Conservation (phyloP, 37 sponge, comb jelly and placozoan genomes). For the Tethya wilhelma region DNA sequence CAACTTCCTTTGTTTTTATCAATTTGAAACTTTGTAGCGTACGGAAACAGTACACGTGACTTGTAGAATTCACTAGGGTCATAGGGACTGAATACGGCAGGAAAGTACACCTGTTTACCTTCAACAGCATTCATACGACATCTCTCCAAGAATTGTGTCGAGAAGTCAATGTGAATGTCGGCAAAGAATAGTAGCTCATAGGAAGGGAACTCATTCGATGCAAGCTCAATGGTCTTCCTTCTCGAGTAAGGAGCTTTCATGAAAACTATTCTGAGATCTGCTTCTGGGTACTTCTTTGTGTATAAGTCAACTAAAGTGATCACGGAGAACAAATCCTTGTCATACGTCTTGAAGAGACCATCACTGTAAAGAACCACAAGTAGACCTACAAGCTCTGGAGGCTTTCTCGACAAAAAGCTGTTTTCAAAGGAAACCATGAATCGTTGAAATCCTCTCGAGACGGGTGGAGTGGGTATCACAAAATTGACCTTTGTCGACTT, state of each 20-base stretch:
- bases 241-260: conserved; percentile 14
- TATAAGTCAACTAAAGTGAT: conserved; percentile 42
- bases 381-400: conserved; percentile 45
- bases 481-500: conserved; percentile 45
- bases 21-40: conserved; percentile 46
- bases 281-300: conserved; percentile 64
- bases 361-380: conserved; percentile 44
- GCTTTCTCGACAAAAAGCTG: conserved; percentile 38
- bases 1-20: conserved; percentile 28
- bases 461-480: conserved; percentile 43
- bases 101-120: conserved; percentile 44
- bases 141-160: conserved; percentile 36
- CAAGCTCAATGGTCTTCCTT: conserved; percentile 24
- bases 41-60: conserved; percentile 25
- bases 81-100: conserved; percentile 52
- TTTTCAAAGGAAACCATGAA: conserved; percentile 73
- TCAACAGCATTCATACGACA: conserved; percentile 52
- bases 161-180: conserved; percentile 66
- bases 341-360: conserved; percentile 1
- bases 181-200: conserved; percentile 56
- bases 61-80: conserved; percentile 47
- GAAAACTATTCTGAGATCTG: conserved; percentile 29
- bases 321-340: conserved; percentile 33
- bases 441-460: conserved; percentile 51
- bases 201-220: conserved; percentile 36